Base-by-base conservation (phyloP, 53 echinoderm and acorn worm species). In the Henricia sp. region DNA sequence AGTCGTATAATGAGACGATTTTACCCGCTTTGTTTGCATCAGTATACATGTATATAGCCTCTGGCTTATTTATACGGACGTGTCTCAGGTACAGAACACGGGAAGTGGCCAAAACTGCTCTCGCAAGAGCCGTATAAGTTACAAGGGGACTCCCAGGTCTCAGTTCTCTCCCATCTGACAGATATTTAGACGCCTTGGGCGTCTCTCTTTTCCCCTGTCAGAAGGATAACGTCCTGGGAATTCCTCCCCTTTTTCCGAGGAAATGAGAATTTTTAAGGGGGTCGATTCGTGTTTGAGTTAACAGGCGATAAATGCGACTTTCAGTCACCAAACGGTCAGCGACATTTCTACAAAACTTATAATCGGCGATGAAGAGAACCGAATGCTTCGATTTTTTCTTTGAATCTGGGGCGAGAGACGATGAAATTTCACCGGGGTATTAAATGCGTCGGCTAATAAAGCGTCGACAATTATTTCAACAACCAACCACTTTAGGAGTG, bases 91-190 rank as follows among this genome's bases (percentile, higher is more conserved):
- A 40, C 40, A 21, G n/a, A 37, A 37, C 23, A 23, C 14, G 29
- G 2, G 14, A 25, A 26, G 29, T 27, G 28, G 19, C 48, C 46
- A 46, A 44, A 25, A 26, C 30, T 30, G 28, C 26, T 28, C 70
- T 70, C 48, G 43, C 19, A 48, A 27, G 70, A 46, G 70, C 23
- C 38, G 42, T 40, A 40, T 68, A 68, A 28, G 67, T 37, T 39
- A 39, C 38, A 26, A 20, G 4, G 21, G 4, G 56, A 21, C 14
- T 42, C 6, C 1, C 2, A 16, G 16, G 25, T 46, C 37, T 8
- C 19, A 39, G 67, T 67, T 1, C 67, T 26, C 46, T 70, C 14
- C 8, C 14, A 10, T 29, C 28, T 27, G 70, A 70, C 70, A 70
- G 70, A n/a, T 3, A 6, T 26, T 48, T 48, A 11, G 70, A 25